These are phyloP conservation scores for Drosophila anomalata DNA, from an alignment of 2,888 invertebrate genomes.

Conservation along the genomic window DNA sequence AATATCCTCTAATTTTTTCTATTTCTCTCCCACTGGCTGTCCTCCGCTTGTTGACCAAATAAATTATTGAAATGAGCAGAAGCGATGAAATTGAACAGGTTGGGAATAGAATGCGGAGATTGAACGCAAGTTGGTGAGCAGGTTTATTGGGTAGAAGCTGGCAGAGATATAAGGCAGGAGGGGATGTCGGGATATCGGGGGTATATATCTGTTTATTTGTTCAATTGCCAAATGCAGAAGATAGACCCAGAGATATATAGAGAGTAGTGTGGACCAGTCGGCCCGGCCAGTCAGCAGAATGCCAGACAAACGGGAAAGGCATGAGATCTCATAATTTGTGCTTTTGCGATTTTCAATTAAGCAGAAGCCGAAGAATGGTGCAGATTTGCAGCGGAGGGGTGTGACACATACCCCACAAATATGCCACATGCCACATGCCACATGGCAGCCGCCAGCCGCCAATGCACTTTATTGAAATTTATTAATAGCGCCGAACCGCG, in stretches of 20 bases:
- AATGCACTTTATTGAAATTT: conserved; percentile 76
- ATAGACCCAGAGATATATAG: conserved; percentile 9
- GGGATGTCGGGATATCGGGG: background rate
- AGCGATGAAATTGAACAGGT: conserved; percentile 77
- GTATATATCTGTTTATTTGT: conserved; percentile 68
- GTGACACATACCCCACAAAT: conserved; percentile 77
- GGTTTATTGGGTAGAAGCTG: conserved; percentile 12
- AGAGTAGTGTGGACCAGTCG: background rate
- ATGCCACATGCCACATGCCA: conserved; percentile 72
- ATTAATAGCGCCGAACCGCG: conserved; percentile 62
- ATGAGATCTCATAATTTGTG: conserved; percentile 70
- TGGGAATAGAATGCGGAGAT: conserved; percentile 63
- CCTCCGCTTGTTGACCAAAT: conserved; percentile 66
- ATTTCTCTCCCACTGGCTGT: conserved; percentile 24
- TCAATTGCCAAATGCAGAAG: conserved; percentile 63
- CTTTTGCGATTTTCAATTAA: conserved; percentile 77
- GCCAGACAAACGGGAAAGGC: conserved; percentile 5
- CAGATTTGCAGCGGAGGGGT: conserved; percentile 39
- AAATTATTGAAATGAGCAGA: conserved; percentile 74
- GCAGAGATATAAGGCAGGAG: background rate
- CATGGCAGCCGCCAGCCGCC: conserved; percentile 59
- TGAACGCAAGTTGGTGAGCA: conserved; percentile 32
- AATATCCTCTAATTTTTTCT: conserved; percentile 3
- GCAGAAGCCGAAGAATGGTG: conserved; percentile 37
- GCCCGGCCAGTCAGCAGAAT: background rate